phyloP scores from a whole-genome alignment of 2,113 vertebrate genomes.

The Guaruba guarouba region DNA sequence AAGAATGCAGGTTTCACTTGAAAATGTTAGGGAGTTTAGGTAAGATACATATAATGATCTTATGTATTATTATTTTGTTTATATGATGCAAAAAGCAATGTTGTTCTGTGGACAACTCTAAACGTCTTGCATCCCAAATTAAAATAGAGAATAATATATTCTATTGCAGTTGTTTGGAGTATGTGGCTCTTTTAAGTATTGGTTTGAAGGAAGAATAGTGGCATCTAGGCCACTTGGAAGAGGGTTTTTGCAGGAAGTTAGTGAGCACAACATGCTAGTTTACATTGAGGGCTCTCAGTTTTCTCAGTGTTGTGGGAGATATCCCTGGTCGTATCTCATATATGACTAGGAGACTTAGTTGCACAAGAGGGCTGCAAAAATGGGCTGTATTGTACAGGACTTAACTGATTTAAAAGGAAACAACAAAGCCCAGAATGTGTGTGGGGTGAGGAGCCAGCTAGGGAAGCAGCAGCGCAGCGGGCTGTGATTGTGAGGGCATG shows the following conservation, averaged over 20 bases:
- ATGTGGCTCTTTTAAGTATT: not conserved
- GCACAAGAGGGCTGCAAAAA: not conserved
- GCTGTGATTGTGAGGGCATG: not conserved
- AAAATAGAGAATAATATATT: not conserved
- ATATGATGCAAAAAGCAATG: not conserved
- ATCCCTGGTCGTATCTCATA: not conserved
- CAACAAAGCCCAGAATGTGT: not conserved
- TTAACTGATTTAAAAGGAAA: not conserved
- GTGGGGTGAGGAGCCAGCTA: not conserved
- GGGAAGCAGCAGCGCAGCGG: not conserved
- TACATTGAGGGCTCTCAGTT: not conserved
- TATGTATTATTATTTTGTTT: not conserved
- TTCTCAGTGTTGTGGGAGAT: not conserved
- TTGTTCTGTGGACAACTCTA: not conserved
- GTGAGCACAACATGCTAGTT: not conserved
- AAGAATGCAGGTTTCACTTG: not conserved
- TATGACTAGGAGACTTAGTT: not conserved
- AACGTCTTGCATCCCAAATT: not conserved
- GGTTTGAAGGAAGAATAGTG: not conserved
- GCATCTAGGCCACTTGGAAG: not conserved
- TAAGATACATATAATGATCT: not conserved
- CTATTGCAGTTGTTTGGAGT: not conserved
- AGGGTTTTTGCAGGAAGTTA: not conserved
- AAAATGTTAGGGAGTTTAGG: not conserved
- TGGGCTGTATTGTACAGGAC: not conserved